phyloP scores from a whole-genome alignment of 2,797 vertebrate genomes.

The Phoxinus dragarum region DNA sequence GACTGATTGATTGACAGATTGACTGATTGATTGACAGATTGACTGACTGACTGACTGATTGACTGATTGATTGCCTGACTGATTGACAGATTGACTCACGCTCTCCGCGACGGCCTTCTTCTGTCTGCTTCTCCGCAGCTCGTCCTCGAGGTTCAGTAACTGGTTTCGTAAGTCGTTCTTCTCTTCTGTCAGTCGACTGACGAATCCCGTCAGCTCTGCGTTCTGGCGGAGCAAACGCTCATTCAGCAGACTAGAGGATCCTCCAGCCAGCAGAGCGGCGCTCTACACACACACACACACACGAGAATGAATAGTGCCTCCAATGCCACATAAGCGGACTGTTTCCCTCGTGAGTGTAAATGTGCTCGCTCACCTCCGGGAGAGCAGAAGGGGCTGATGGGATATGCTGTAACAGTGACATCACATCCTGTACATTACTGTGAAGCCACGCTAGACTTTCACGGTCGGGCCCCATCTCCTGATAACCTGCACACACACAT shows the following conservation, averaged over 20 bases:
- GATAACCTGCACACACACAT: conserved; percentile 63
- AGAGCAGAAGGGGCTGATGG: conserved; percentile 72
- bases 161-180: conserved; percentile 93
- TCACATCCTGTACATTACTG: conserved; percentile 85
- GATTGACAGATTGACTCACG: neutral
- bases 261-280: conserved; percentile 69
- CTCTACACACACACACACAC: conserved; percentile 67
- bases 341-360: neutral
- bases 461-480: conserved; percentile 79
- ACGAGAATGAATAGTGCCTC: neutral
- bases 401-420: conserved; percentile 85
- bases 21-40: too few relatives aligned
- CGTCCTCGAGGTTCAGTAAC: conserved; percentile 87
- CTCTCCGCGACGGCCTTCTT: neutral
- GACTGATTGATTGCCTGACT: too few relatives aligned
- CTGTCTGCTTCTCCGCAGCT: conserved; percentile 79
- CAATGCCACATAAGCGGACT: neutral
- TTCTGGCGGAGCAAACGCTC: conserved; percentile 94
- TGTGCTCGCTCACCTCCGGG: conserved; percentile 75
- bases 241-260: conserved; percentile 80
- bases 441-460: conserved; percentile 85
- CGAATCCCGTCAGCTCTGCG: conserved; percentile 91
- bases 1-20: too few relatives aligned
- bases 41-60: too few relatives aligned
- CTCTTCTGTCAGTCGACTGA: conserved; percentile 92